Base-by-base conservation (phyloP, 2,888 invertebrate species). In the Phasia obesa region DNA sequence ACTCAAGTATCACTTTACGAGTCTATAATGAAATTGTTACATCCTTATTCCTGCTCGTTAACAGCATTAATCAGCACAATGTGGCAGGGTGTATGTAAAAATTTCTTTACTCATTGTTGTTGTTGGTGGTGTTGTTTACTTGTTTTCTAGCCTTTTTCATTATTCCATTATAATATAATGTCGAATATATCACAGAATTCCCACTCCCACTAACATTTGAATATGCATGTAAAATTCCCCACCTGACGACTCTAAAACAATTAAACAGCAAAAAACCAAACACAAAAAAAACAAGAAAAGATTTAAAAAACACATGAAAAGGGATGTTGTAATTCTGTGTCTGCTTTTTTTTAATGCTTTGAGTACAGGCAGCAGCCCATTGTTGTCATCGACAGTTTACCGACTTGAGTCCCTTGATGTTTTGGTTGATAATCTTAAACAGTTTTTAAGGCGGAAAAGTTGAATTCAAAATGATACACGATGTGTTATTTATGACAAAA, bases 201-300 rank as follows among this genome's bases (percentile, higher is more conserved):
- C 25, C 57, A 17, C 44, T 38, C 19, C 65, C 38, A 25, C 13
- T 85, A 78, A 47, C 47, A 38, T 35, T 65, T 75, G 47, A 65
- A 65, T 59, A 38, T 38, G 21, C 15, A 67, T 62, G 60, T 21
- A 80, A 86, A 87, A 88, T 87, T 88, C 83, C 82, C 86, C 87
- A 89, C 87, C 89, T 88, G 90, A 88, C 88, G 90, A 88, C 88
- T 87, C 86, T 88, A 87, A 89, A 90, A 89, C 90, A 91, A 90
- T 90, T 90, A 90, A 90, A 90, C 89, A 90, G 85, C 85, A 86
- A 86, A 85, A 31, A 27, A 49, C n/a, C n/a, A n/a, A 42, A 59
- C n/a, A 49, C 15, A 9, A 11, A 38, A 53, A 57, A 27, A 55
- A 55, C 17, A 47, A 84, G 77, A 84, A 73, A 35, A 6, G 35